Evolutionary conservation across 2,797 vertebrate species (phyloP).

Genomic region (Typhlichthys subterraneus): DNA sequence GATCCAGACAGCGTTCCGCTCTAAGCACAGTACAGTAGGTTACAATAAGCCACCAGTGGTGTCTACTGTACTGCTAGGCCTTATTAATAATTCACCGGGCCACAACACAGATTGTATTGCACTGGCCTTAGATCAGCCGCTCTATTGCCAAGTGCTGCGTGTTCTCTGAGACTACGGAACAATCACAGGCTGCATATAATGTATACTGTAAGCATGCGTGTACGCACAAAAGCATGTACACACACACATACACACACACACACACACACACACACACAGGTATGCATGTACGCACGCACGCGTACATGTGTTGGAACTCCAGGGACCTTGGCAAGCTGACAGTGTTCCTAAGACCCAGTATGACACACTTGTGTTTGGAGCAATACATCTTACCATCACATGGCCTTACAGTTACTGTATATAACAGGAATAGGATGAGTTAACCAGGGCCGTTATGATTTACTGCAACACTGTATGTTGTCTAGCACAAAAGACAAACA

Average conservation of each 20-base stretch:
- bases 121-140: constrained; percentile 5
- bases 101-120: constrained; percentile 49
- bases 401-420: too few relatives aligned
- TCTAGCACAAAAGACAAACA: too few relatives aligned
- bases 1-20: background rate
- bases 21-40: background rate
- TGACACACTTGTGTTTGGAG: constrained; percentile 37
- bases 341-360: constrained; percentile 29
- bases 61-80: constrained; percentile 36
- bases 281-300: constrained; percentile 15
- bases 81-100: constrained; percentile 64
- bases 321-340: constrained; percentile 38
- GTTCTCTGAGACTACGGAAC: constrained; percentile 6
- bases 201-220: background rate
- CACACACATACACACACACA: constrained; percentile 8
- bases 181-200: background rate
- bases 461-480: too few relatives aligned
- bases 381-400: constrained; percentile 51
- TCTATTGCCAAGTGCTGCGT: constrained; percentile 12
- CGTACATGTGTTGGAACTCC: constrained; percentile 19
- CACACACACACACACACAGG: constrained; percentile 13
- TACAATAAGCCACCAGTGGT: background rate
- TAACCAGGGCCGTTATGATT: background rate
- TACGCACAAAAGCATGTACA: constrained; percentile 4
- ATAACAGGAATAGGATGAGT: constrained; percentile 30